Conservation (phyloP, 2,797 vertebrate genomes). For the Silurus aristotelis region DNA sequence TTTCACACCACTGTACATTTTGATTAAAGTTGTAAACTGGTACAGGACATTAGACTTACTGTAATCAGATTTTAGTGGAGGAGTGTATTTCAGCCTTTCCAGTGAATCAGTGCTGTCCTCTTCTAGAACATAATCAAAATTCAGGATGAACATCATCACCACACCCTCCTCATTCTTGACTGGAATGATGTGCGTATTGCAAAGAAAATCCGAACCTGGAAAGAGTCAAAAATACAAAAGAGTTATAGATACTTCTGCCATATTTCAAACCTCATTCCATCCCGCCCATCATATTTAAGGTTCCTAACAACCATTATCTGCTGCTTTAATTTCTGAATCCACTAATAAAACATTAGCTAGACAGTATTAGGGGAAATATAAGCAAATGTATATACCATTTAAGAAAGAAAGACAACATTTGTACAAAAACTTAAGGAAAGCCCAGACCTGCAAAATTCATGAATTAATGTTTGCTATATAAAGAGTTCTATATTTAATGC, state of each 20-base stretch:
- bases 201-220: constrained; percentile 93
- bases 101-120: constrained; percentile 83
- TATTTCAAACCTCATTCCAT: constrained; percentile 20
- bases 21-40: background rate
- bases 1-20: background rate
- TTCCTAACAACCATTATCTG: constrained; percentile 31
- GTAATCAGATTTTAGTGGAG: constrained; percentile 88
- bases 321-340: constrained; percentile 32
- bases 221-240: constrained; percentile 44
- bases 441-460: constrained; percentile 8
- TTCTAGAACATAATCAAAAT: constrained; percentile 89
- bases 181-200: constrained; percentile 94
- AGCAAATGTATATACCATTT: background rate
- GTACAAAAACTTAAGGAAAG: background rate
- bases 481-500: constrained; percentile 17
- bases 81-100: constrained; percentile 87
- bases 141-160: constrained; percentile 99
- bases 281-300: constrained; percentile 25
- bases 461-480: constrained; percentile 12
- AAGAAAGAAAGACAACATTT: background rate
- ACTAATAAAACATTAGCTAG: constrained; percentile 33
- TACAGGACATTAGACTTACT: constrained; percentile 79
- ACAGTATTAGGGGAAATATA: constrained; percentile 10
- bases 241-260: constrained; percentile 13
- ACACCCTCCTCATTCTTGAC: constrained; percentile 97